Percentiles rank a stretch among this genome's conserved stretches.
Evolutionary conservation across 2,888 invertebrate genomes (phyloP).

Genomic region (Drosophila conformis): DNA sequence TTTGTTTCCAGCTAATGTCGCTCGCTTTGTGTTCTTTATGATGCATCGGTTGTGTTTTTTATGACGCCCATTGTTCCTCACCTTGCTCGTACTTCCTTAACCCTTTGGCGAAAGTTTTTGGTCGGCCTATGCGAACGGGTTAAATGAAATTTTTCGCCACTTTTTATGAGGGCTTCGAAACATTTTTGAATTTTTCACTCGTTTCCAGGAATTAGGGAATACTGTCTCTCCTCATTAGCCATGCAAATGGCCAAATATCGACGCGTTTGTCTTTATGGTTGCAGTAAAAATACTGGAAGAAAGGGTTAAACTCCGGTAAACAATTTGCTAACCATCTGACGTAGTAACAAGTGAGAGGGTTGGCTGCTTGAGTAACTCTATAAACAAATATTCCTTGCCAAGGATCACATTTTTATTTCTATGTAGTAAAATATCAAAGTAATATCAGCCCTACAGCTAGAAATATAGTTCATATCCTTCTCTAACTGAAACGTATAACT

Average conservation of each 20-base stretch:
- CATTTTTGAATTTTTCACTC: background rate
- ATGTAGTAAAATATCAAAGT: background rate
- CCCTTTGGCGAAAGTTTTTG: constrained; percentile 63
- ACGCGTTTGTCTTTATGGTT: constrained; percentile 37
- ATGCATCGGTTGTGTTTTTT: constrained; percentile 72
- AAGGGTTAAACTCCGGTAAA: constrained; percentile 24
- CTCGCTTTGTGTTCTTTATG: constrained; percentile 69
- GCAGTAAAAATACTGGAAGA: constrained; percentile 20
- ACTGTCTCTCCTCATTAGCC: constrained; percentile 44
- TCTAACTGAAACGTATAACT: background rate
- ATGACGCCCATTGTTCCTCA: constrained; percentile 59
- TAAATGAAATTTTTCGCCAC: constrained; percentile 49
- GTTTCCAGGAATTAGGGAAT: constrained; percentile 61
- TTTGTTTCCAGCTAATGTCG: constrained; percentile 73
- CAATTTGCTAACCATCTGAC: background rate
- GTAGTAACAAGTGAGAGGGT: background rate
- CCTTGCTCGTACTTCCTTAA: constrained; percentile 64
- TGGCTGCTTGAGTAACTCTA: background rate
- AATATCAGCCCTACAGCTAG: background rate
- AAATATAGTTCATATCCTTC: background rate
- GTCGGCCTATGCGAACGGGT: constrained; percentile 56
- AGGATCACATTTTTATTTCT: background rate
- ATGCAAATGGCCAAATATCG: constrained; percentile 42
- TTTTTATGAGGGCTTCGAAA: constrained; percentile 57
- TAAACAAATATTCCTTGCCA: background rate